Base-by-base conservation (phyloP, 2,888 invertebrate species). In the Limnephilus marmoratus region DNA sequence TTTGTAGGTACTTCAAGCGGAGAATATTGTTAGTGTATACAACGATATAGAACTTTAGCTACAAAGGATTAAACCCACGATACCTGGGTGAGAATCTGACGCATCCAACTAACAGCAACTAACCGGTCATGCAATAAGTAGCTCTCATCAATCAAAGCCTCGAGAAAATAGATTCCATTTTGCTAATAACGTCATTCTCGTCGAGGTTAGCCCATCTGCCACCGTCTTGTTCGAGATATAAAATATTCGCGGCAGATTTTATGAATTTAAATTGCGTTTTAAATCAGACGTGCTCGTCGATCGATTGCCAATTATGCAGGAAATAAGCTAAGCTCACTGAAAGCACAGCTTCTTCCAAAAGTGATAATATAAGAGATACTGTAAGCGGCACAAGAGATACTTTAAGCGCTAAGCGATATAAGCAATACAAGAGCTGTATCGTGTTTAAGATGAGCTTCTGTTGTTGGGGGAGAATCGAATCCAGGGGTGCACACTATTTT, bases 231-330 rank as follows among this genome's bases (percentile, higher is more conserved):
- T 24, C 9, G 9, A 68, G 9, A 24, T 9, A n/a, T 68, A 68
- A 24, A 68, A 68, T 68, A 68, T 68, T 68, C 24, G 24, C 68
- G 37, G 68, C 80, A 18, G 7, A 29, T 31, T 49, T 89, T 89
- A 89, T 89, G 88, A 89, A 89, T 89, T 89, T 89, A 80, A 45
- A 89, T 80, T 80, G 68, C 41, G 24, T 81, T 89, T 89, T 89
- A 34, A 89, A 89, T 89, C 9, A 37, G 81, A 24, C 45, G 5
- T n/a, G 88, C 88, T 87, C 34, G 12, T 80, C 88, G 88, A 89
- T 37, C 88, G 81, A 89, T 89, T 81, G 88, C 81, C 88, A 89
- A 89, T 89, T 89, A 89, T 12, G 81, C 18, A 37, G 9, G 80
- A 41, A 89, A 80, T 80, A 89, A 89, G 81, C 88, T 37, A 29